Evolutionary conservation across 2,113 vertebrate genomes (phyloP), one percentile per base, ranked within the genome.

Genomic region (Tonatia bakeri): DNA sequence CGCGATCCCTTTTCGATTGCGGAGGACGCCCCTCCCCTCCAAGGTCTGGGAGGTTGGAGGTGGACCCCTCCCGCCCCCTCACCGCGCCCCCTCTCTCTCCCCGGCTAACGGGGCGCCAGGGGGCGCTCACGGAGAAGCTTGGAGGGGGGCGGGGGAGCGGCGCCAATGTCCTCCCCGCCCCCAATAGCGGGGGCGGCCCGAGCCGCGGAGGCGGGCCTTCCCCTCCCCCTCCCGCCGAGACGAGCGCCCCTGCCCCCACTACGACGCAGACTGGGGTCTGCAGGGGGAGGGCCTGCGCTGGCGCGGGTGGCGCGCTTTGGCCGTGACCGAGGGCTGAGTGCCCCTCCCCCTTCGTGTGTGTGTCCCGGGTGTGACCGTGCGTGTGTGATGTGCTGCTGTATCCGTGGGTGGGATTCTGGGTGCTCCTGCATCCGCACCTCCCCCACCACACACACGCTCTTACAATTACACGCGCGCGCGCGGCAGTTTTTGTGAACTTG

Each of bases 101-200:
- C 10, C 12, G 52, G 65, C 12, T 15, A 50, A 33, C 36, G 31
- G 6, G 15, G 64, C 94, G 59, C 80, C 94, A 96, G 90, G 90
- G 93, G 95, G 95, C 96, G 96, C 95, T 79, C 61, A 43, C 72
- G 70, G 79, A 14, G 54, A 90, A 38, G 54, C 38, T 45, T 7
- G 65, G 31, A 38, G 79, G 52, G 90, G 76, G 89, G 93, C 69
- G 76, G 79, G 81, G 87, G 59, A 73, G 75, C 52, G 38, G 61
- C 77, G 75, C 85, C 87, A 52, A 72, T 76, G 70, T 95, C 54
- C 90, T 95, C 94, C 94, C 95, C 76, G 56, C 94, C 92, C 82
- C 93, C 96, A 79, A 45, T 83, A 94, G 90, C 92, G 79, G 90
- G 95, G 96, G 94, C 70, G 84, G 79, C 54, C 54, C 0, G 69